Percentiles rank a stretch among this genome's conserved stretches.
Evolutionary conservation across 2,113 vertebrate species (phyloP).

Genomic region (Toxotes jaculatrix): DNA sequence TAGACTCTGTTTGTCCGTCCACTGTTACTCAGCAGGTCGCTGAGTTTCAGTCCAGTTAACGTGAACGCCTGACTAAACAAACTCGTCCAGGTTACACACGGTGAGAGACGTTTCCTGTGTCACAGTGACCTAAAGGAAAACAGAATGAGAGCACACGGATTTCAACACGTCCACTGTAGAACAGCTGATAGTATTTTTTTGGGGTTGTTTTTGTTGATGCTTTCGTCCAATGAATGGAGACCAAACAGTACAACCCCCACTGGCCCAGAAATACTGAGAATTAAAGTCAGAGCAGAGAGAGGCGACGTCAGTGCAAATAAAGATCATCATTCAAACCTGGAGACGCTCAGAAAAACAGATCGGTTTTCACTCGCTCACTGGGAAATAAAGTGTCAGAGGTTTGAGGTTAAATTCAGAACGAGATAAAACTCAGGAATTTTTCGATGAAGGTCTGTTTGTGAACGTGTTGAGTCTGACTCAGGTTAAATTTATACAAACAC

Average conservation of each 20-base stretch:
- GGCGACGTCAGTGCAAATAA: not conserved
- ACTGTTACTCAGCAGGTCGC: not conserved
- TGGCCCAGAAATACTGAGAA: not conserved
- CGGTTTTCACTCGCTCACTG: no score
- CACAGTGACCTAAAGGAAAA: constrained; percentile 14
- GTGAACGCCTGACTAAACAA: not conserved
- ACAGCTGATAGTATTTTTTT: constrained; percentile 11
- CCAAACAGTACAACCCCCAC: not conserved
- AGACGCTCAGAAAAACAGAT: not conserved
- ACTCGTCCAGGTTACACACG: not conserved
- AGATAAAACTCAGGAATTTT: no score
- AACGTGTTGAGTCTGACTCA: no score
- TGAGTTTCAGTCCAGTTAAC: not conserved
- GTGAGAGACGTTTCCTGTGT: constrained; percentile 11
- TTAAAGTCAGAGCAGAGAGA: not conserved
- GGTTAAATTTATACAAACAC: no score
- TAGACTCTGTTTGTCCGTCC: no score
- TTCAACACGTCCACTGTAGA: constrained; percentile 25
- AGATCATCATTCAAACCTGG: not conserved
- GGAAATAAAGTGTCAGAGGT: no score
- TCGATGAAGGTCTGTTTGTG: no score
- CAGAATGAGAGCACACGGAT: not conserved
- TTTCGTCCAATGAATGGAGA: constrained; percentile 18
- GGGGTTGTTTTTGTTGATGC: not conserved
- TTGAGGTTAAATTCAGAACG: no score